Evolutionary conservation across 2,113 vertebrate genomes (phyloP).

Genomic region (Jaculus jaculus): DNA sequence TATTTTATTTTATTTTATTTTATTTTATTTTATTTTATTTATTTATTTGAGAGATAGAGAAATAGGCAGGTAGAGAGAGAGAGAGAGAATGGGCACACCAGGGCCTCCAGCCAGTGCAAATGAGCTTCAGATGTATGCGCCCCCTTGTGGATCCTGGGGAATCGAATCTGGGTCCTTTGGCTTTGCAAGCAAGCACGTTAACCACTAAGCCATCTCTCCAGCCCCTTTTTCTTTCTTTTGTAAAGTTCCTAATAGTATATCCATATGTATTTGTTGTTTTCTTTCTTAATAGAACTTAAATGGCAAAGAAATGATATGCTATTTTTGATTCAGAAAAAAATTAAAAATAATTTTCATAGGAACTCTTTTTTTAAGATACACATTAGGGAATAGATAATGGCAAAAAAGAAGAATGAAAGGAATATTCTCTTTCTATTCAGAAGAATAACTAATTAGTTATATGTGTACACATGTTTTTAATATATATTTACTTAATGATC

Average conservation of each 20-base stretch:
- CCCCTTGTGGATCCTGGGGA: no score
- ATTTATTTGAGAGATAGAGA: no score
- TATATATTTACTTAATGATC: constrained; percentile 44
- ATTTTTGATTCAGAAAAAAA: constrained; percentile 71
- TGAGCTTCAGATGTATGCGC: no score
- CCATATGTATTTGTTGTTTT: constrained; percentile 61
- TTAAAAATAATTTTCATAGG: constrained; percentile 41
- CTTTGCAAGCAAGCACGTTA: no score
- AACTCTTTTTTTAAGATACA: constrained; percentile 56
- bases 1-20: no score
- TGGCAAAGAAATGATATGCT: constrained; percentile 61
- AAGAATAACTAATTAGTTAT: constrained; percentile 1
- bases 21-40: no score
- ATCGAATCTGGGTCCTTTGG: no score
- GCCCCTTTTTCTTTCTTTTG: no score
- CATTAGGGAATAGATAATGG: constrained; percentile 60
- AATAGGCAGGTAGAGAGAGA: no score
- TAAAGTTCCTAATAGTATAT: constrained; percentile 63
- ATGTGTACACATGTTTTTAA: neutral
- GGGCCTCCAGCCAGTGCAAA: no score
- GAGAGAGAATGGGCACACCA: no score
- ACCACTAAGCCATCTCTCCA: no score
- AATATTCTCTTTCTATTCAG: neutral
- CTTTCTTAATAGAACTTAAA: constrained; percentile 64
- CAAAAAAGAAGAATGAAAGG: neutral